Percentiles rank a stretch among this genome's conserved stretches.
These are phyloP conservation scores for Bombylius major DNA, from an alignment of 2,888 invertebrate genomes.

Conservation along the genomic window DNA sequence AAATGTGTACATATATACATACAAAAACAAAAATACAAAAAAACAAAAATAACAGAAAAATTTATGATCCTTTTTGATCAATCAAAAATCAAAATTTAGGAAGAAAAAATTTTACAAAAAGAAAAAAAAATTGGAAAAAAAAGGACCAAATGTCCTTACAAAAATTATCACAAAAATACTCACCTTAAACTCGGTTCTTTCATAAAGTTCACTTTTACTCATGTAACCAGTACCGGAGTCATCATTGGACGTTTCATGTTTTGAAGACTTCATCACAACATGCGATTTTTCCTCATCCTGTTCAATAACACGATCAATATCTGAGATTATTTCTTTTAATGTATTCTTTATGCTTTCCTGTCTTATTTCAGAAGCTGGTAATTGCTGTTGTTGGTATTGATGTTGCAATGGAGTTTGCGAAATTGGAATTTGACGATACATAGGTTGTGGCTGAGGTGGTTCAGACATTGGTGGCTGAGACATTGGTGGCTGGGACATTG, in stretches of 20 bases:
- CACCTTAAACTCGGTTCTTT: slow-evolving; percentile 5
- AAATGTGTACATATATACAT: too few species aligned
- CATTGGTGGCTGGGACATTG: too few species aligned
- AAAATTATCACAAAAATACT: neutral
- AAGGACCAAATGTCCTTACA: too few species aligned
- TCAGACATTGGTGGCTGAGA: too few species aligned
- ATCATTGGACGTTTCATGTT: slow-evolving; percentile 1
- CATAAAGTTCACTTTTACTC: neutral
- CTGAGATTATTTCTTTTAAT: slow-evolving; percentile 47
- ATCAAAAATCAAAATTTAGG: too few species aligned
- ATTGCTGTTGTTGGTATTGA: slow-evolving; percentile 9
- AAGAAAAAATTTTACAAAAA: too few species aligned
- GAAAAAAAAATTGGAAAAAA: too few species aligned
- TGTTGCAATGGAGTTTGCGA: slow-evolving; percentile 9
- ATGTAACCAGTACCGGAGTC: slow-evolving; percentile 1
- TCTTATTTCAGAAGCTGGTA: slow-evolving; percentile 31
- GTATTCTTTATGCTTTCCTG: slow-evolving; percentile 44
- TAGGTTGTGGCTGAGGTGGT: neutral
- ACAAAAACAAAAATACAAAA: too few species aligned
- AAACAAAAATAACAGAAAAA: too few species aligned
- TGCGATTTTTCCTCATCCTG: slow-evolving; percentile 30
- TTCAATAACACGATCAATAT: slow-evolving; percentile 45
- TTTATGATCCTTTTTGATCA: too few species aligned
- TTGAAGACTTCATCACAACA: neutral
- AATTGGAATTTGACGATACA: neutral